Conservation (phyloP, 2,888 invertebrate genomes). For the Lagria hirta region DNA sequence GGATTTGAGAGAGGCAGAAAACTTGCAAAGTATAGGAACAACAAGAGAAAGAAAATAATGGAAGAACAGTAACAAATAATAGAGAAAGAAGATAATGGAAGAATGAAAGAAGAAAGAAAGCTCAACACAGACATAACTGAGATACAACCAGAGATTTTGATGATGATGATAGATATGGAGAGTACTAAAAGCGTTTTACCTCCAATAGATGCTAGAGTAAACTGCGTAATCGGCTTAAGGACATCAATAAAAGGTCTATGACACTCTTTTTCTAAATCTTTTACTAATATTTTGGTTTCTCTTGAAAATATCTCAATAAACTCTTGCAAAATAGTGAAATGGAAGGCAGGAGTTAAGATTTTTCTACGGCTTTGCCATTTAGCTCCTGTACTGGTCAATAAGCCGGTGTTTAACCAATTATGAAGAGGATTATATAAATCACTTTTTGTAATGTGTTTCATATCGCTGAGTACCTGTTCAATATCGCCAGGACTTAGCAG, state of each 20-base stretch:
- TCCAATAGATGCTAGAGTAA: constrained; percentile 59
- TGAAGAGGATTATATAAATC: constrained; percentile 11
- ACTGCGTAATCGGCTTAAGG: constrained; percentile 54
- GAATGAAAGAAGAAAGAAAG: too few relatives aligned
- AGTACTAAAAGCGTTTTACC: too few relatives aligned
- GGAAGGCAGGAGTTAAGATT: constrained; percentile 53
- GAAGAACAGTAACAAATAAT: too few relatives aligned
- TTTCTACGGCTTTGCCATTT: constrained; percentile 53
- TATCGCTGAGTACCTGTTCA: constrained; percentile 9
- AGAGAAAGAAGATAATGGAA: too few relatives aligned
- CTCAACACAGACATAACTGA: too few relatives aligned
- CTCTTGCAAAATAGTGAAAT: constrained; percentile 50
- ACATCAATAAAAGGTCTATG: constrained; percentile 48
- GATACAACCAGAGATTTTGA: too few relatives aligned
- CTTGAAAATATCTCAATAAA: constrained; percentile 47
- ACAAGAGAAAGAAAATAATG: too few relatives aligned
- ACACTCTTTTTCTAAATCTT: constrained; percentile 36
- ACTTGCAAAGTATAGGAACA: too few relatives aligned
- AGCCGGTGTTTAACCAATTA: constrained; percentile 17
- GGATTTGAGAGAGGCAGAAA: too few relatives aligned
- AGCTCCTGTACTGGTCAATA: constrained; percentile 33
- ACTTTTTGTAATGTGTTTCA: constrained; percentile 17
- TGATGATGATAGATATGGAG: too few relatives aligned
- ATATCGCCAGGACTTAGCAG: constrained; percentile 20
- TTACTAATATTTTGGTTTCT: constrained; percentile 42